These are phyloP conservation scores for Umimayanthus kanabou DNA, from an alignment of 92 coral and sea anemone genomes.

Conservation along the genomic window DNA sequence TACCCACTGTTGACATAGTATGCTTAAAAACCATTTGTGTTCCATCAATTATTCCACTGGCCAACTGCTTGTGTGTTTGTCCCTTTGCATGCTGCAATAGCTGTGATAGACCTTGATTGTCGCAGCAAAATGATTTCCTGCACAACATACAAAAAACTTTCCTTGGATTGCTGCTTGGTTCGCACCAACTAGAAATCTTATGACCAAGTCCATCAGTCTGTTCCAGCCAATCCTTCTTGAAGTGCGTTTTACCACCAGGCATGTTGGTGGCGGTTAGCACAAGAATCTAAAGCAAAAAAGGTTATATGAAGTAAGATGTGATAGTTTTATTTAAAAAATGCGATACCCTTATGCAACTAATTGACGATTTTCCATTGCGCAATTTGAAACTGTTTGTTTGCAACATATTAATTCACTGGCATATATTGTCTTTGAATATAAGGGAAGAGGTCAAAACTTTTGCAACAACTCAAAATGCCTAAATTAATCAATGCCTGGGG, in stretches of 20 bases:
- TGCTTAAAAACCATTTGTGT: conserved; percentile 47
- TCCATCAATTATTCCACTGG: conserved; percentile 40
- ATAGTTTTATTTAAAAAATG: background rate
- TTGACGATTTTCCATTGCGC: conserved; percentile 10
- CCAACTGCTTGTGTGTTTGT: conserved; percentile 33
- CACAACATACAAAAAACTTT: conserved; percentile 26
- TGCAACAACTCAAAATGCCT: too few species aligned
- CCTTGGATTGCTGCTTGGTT: conserved; percentile 39
- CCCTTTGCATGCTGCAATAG: conserved; percentile 43
- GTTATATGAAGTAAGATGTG: conserved; percentile 19
- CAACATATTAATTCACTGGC: conserved; percentile 1
- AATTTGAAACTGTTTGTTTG: conserved; percentile 10
- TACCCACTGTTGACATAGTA: conserved; percentile 36
- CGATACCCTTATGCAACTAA: background rate
- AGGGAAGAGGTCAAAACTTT: too few species aligned
- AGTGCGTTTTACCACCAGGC: conserved; percentile 31
- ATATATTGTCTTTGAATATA: conserved; percentile 14
- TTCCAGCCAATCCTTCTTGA: conserved; percentile 46
- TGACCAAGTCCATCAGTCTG: conserved; percentile 27
- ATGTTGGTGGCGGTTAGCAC: conserved; percentile 32
- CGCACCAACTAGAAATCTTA: conserved; percentile 32
- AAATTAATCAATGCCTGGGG: too few species aligned
- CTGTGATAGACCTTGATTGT: conserved; percentile 45
- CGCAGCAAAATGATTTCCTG: conserved; percentile 31
- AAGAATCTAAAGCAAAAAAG: conserved; percentile 18